These are phyloP conservation scores for Dasyprocta punctata DNA, from an alignment of 2,113 vertebrate species.

Conservation along the genomic window DNA sequence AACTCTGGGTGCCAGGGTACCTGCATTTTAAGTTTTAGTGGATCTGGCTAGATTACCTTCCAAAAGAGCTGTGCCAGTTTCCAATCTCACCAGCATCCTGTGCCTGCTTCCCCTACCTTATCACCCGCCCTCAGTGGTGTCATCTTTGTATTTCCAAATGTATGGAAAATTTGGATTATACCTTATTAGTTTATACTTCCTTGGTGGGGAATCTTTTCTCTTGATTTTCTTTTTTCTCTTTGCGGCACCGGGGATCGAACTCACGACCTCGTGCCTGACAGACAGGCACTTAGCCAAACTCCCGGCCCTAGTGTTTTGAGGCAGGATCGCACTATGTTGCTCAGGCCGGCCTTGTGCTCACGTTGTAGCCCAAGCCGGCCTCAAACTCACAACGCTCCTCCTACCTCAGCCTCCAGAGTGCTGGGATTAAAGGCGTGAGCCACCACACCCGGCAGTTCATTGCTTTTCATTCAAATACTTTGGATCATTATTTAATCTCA, in stretches of 20 bases:
- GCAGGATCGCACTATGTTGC: too few species aligned
- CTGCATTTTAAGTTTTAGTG: background rate
- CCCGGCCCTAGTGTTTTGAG: too few species aligned
- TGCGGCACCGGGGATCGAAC: too few species aligned
- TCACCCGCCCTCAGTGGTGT: background rate
- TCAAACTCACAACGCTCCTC: too few species aligned
- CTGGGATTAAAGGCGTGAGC: too few species aligned
- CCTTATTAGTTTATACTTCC: background rate
- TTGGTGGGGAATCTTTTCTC: background rate
- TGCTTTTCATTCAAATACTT: background rate
- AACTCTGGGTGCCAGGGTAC: background rate
- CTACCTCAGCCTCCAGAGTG: too few species aligned
- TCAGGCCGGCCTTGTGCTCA: too few species aligned
- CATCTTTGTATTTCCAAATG: background rate
- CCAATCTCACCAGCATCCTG: background rate
- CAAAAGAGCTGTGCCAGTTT: background rate
- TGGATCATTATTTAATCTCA: background rate
- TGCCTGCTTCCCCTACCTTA: background rate
- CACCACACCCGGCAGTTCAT: too few species aligned
- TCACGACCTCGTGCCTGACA: too few species aligned
- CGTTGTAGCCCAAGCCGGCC: too few species aligned
- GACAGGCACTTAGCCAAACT: too few species aligned
- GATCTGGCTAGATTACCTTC: background rate
- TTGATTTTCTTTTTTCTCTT: background rate
- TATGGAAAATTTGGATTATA: background rate